A percentile compares a stretch with the other conserved stretches of the same genome.
Conservation (phyloP, 2,797 vertebrate genomes). For the Nothura maculosa region DNA sequence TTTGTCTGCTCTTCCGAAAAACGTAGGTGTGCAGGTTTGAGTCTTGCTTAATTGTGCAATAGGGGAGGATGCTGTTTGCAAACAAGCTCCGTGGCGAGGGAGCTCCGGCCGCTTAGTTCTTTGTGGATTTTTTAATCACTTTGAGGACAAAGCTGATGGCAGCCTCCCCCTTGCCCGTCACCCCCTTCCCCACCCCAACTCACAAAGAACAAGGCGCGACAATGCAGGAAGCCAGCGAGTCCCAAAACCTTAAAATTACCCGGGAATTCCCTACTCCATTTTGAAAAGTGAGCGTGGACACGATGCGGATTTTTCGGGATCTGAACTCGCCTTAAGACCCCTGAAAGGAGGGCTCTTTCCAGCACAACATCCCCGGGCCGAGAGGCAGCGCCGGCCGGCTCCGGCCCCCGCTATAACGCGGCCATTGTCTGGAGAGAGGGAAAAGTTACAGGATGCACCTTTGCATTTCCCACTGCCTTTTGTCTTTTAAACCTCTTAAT, state of each 20-base stretch:
- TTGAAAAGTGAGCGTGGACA: conserved; percentile 43
- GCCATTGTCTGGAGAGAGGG: conserved; percentile 70
- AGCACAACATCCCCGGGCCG: conserved; percentile 4
- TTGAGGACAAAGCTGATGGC: conserved; percentile 63
- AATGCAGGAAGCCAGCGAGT: conserved; percentile 7
- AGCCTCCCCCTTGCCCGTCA: not conserved
- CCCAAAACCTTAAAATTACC: conserved; percentile 33
- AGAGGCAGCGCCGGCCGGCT: conserved; percentile 40
- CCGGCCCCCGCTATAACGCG: conserved; percentile 63
- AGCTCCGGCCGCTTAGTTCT: conserved; percentile 53
- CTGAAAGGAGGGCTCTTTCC: conserved; percentile 14
- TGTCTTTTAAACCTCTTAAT: conserved; percentile 3
- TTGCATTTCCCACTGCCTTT: conserved; percentile 13
- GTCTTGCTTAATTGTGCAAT: conserved; percentile 35
- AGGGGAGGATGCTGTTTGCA: conserved; percentile 72
- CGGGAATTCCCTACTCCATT: conserved; percentile 67
- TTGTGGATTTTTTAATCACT: conserved; percentile 13
- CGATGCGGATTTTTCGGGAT: conserved; percentile 1
- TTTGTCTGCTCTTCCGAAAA: conserved; percentile 42
- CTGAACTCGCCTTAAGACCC: conserved; percentile 40
- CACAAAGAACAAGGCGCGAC: not conserved
- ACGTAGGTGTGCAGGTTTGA: conserved; percentile 57
- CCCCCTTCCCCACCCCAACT: conserved; percentile 20
- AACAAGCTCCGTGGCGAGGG: conserved; percentile 39
- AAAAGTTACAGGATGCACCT: conserved; percentile 64